Evolutionary conservation across 2,888 invertebrate species (phyloP), one percentile per base, ranked within the genome.

Genomic region (Meta bourneti): DNA sequence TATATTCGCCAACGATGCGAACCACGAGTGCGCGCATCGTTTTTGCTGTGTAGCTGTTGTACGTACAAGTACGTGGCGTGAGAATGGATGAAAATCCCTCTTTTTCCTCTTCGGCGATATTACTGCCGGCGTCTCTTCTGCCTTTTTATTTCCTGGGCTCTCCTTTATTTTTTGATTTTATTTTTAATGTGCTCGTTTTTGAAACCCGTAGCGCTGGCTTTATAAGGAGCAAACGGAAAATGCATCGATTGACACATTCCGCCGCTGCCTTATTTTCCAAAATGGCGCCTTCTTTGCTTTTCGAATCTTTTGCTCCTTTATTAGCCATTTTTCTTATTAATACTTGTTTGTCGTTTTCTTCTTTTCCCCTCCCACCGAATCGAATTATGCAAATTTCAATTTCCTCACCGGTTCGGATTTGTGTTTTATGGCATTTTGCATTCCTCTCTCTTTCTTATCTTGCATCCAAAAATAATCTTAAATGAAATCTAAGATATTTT

Each of bases 191-290:
- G 74, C 75, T 90, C 80, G 80, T 86, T 85, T 83, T 90, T 90
- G 69, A 85, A 90, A 81, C 74, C 75, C 80, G 88, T n/a, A 70
- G 84, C 74, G 49, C 61, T 61, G 61, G 61, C 61, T 61, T 61
- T 61, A 61, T 61, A 61, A 85, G 90, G 90, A 86, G 90, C 85
- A 85, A 88, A 88, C 72, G 85, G 85, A 86, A 90, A 90, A 90
- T 85, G 80, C 90, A 90, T 90, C 90, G 90, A 90, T 90, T 90
- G 88, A 88, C 88, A 88, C 88, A 88, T 88, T 88, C 81, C 54
- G 84, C 79, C 70, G 75, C 52, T 48, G 84, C 72, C 85, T 89
- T 89, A 89, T 90, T 85, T 88, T 85, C 85, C 90, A 85, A 85
- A 85, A 90, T 85, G 85, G 90, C 80, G 85, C 69, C 80, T 71